Conservation (phyloP, 2,888 invertebrate genomes). For the Phania funesta region DNA sequence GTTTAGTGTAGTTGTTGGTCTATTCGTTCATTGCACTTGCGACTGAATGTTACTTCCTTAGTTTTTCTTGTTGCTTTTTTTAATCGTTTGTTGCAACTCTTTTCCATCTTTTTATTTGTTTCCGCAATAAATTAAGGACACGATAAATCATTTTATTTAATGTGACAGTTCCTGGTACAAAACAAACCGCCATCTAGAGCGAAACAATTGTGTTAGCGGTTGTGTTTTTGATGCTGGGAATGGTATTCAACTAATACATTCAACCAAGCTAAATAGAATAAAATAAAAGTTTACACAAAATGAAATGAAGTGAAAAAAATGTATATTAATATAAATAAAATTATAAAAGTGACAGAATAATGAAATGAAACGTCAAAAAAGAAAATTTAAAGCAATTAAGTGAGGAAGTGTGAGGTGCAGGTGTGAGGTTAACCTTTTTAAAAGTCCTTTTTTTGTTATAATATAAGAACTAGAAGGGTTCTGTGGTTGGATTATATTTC, state of each 20-base stretch:
- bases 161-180: conserved; percentile 62
- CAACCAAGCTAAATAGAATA: neutral
- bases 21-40: neutral
- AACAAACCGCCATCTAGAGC: neutral
- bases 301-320: neutral
- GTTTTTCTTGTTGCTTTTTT: neutral
- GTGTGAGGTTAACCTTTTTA: no score
- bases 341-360: neutral
- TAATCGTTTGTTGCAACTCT: conserved; percentile 33
- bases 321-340: neutral
- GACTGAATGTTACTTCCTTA: neutral
- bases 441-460: no score
- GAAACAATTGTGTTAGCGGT: neutral
- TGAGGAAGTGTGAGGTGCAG: neutral
- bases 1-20: neutral
- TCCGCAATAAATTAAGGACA: conserved; percentile 64
- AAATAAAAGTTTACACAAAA: neutral
- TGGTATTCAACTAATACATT: neutral
- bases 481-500: no score
- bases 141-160: conserved; percentile 66
- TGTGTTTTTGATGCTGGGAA: neutral
- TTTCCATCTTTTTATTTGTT: conserved; percentile 50
- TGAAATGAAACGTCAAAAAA: neutral
- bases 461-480: no score
- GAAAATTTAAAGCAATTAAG: neutral